phyloP scores from a whole-genome alignment of 2,888 invertebrate genomes.

The Phorcus lineatus region DNA sequence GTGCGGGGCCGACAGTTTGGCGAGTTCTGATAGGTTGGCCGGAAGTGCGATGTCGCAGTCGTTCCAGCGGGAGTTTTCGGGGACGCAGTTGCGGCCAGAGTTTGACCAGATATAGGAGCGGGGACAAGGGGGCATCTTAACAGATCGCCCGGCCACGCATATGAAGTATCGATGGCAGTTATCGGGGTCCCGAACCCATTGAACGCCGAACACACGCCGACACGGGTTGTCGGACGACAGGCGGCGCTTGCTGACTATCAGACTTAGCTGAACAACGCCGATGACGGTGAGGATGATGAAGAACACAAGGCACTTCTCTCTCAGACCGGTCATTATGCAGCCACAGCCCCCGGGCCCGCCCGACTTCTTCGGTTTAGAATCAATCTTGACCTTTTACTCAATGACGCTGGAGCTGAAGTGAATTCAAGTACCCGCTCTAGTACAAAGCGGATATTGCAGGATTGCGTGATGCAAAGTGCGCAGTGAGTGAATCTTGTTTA shows the following conservation, averaged over 20 bases:
- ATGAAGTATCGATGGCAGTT: conserved; percentile 36
- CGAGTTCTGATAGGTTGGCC: background rate
- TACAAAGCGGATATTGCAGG: too few relatives aligned
- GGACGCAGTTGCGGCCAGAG: conserved; percentile 35
- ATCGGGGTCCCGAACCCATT: conserved; percentile 36
- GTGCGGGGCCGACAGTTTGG: too few relatives aligned
- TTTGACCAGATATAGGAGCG: conserved; percentile 35
- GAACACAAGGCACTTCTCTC: conserved; percentile 24
- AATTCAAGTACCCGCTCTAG: background rate
- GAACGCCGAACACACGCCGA: conserved; percentile 1
- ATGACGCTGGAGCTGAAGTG: conserved; percentile 13
- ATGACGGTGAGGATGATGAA: conserved; percentile 26
- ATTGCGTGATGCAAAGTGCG: too few relatives aligned
- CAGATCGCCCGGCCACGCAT: conserved; percentile 36
- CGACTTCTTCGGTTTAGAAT: background rate
- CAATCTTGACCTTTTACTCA: background rate
- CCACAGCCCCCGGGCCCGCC: background rate
- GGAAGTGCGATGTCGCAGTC: conserved; percentile 30
- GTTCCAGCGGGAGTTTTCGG: conserved; percentile 29
- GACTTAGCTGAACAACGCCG: background rate
- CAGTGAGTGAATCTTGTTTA: too few relatives aligned
- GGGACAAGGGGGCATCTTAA: conserved; percentile 40
- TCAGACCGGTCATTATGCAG: background rate
- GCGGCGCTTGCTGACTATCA: conserved; percentile 12
- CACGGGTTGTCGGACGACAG: background rate